These are phyloP conservation scores for Tenodera sinensis DNA, from an alignment of 2,888 invertebrate genomes.

Conservation along the genomic window DNA sequence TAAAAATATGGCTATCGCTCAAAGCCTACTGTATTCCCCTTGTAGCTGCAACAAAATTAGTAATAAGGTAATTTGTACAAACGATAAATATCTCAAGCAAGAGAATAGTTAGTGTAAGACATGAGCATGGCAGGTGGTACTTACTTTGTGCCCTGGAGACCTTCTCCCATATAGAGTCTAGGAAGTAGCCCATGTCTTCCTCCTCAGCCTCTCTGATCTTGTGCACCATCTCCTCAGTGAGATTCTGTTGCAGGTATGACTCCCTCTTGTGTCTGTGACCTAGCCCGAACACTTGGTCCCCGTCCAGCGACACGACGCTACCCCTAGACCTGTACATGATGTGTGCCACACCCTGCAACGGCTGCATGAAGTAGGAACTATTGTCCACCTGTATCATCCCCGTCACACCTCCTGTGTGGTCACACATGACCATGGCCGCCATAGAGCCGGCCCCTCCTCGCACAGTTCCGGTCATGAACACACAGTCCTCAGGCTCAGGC, in stretches of 20 bases:
- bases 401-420: conserved; percentile 49
- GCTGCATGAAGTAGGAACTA: conserved; percentile 52
- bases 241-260: neutral
- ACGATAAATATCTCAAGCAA: too few species aligned
- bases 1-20: too few species aligned
- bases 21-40: too few species aligned
- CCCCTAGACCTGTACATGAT: neutral
- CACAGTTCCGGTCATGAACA: conserved; percentile 7
- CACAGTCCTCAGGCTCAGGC: neutral
- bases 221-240: neutral
- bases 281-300: neutral
- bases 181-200: conserved; percentile 27
- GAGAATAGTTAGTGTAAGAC: too few species aligned
- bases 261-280: neutral
- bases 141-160: conserved; percentile 19
- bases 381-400: conserved; percentile 50
- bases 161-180: conserved; percentile 29
- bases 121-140: too few species aligned
- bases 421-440: conserved; percentile 54
- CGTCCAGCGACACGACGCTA: neutral
- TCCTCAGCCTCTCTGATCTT: conserved; percentile 8
- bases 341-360: conserved; percentile 37
- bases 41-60: too few species aligned
- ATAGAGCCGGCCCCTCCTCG: conserved; percentile 40
- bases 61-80: too few species aligned